Percentiles rank a stretch among this genome's conserved stretches.
phyloP scores from a whole-genome alignment of 2,797 vertebrate species.

The Austrolebias charrua region DNA sequence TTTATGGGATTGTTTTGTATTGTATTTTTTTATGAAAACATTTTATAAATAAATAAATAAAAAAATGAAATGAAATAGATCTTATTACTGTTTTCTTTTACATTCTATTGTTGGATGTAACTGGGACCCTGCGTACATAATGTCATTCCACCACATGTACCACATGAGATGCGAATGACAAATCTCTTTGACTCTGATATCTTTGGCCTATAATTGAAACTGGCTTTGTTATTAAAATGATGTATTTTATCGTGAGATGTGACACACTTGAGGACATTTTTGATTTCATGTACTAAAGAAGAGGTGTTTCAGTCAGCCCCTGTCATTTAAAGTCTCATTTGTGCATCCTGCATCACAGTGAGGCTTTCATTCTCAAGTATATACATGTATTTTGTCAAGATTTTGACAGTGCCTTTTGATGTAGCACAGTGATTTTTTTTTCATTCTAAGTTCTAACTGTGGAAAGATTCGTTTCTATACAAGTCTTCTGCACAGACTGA shows the following conservation, averaged over 20 bases:
- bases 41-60: no score
- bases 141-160: no score
- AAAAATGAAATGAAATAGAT: no score
- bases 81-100: no score
- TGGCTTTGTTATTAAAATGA: slow-evolving; percentile 25
- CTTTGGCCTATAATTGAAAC: slow-evolving; percentile 36
- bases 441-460: slow-evolving; percentile 51
- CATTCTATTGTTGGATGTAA: no score
- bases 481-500: slow-evolving; percentile 38
- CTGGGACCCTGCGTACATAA: no score
- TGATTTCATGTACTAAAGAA: slow-evolving; percentile 32
- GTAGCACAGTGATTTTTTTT: slow-evolving; percentile 23
- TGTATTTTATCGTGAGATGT: slow-evolving; percentile 15
- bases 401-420: slow-evolving; percentile 59
- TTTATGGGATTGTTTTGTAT: no score
- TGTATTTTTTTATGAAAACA: no score
- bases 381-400: slow-evolving; percentile 49
- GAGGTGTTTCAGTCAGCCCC: slow-evolving; percentile 15
- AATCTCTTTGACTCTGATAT: no score
- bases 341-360: slow-evolving; percentile 13
- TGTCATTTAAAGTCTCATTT: slow-evolving; percentile 43
- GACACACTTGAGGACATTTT: slow-evolving; percentile 27
- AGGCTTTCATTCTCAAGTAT: slow-evolving; percentile 43
- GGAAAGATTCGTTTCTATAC: slow-evolving; percentile 46
- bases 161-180: no score